phyloP scores from a whole-genome alignment of 2,888 invertebrate genomes.

The Drosophila emarginata region DNA sequence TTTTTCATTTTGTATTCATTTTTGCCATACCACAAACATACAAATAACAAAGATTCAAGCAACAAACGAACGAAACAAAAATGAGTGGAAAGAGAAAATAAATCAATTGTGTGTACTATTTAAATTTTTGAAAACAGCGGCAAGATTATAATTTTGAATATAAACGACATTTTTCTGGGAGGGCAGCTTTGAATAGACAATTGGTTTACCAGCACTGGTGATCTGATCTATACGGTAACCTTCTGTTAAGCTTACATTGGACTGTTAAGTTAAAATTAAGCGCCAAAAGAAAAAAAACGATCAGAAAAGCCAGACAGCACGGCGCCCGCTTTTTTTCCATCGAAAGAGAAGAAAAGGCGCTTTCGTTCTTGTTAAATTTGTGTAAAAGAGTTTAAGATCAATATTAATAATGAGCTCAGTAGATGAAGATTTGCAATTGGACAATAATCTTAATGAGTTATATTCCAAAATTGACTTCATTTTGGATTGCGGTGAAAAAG shows the following conservation, averaged over 20 bases:
- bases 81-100: slow-evolving; percentile 40
- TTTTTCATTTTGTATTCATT: slow-evolving; percentile 70
- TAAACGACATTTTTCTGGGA: too few relatives aligned
- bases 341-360: not conserved
- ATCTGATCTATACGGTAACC: too few relatives aligned
- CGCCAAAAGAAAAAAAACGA: not conserved
- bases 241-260: too few relatives aligned
- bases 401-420: not conserved
- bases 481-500: slow-evolving; percentile 41
- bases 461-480: slow-evolving; percentile 35
- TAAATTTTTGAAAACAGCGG: not conserved
- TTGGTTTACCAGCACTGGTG: too few relatives aligned
- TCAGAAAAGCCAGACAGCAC: slow-evolving; percentile 27
- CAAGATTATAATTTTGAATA: too few relatives aligned
- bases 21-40: slow-evolving; percentile 75
- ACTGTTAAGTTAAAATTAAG: too few relatives aligned
- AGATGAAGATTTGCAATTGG: slow-evolving; percentile 34
- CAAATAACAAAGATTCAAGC: slow-evolving; percentile 60
- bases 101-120: slow-evolving; percentile 69
- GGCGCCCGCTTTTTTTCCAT: slow-evolving; percentile 31
- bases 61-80: slow-evolving; percentile 35
- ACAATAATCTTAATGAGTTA: slow-evolving; percentile 35
- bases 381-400: slow-evolving; percentile 1
- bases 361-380: not conserved
- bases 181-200: too few relatives aligned